phyloP scores from a whole-genome alignment of 2,113 vertebrate genomes.

The Neolamprologus sp. region DNA sequence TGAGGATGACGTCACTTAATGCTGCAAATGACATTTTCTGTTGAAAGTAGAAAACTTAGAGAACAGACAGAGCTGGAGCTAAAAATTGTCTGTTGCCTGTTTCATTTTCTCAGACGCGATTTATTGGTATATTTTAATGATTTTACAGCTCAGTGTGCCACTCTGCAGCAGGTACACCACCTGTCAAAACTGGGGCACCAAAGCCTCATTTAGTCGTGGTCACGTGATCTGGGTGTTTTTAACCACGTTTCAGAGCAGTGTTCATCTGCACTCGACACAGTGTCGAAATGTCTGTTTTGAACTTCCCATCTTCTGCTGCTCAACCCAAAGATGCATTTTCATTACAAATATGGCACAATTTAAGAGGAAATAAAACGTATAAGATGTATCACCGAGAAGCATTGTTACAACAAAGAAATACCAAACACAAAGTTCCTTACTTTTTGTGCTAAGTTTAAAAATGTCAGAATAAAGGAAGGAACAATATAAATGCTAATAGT shows the following conservation, averaged over 20 bases:
- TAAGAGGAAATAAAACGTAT: background rate
- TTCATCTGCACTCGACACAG: background rate
- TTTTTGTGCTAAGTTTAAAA: background rate
- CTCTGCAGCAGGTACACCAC: background rate
- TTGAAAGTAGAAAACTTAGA: background rate
- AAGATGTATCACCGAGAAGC: background rate
- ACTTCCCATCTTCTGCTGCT: background rate
- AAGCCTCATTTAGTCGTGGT: background rate
- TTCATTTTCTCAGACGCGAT: rapidly evolving
- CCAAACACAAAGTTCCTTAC: background rate
- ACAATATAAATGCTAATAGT: background rate
- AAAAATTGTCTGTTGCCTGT: background rate
- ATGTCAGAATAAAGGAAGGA: background rate
- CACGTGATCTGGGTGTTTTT: background rate
- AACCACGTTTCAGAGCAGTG: background rate
- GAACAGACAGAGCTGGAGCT: background rate
- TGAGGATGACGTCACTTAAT: background rate
- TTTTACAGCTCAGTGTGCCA: background rate
- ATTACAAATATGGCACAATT: background rate
- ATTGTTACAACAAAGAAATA: background rate
- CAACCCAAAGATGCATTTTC: background rate
- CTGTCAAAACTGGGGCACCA: background rate
- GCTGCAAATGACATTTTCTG: background rate
- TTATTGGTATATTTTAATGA: background rate
- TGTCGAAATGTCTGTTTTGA: background rate